phyloP scores from a whole-genome alignment of 2,113 vertebrate species.

The Cacatua alba region DNA sequence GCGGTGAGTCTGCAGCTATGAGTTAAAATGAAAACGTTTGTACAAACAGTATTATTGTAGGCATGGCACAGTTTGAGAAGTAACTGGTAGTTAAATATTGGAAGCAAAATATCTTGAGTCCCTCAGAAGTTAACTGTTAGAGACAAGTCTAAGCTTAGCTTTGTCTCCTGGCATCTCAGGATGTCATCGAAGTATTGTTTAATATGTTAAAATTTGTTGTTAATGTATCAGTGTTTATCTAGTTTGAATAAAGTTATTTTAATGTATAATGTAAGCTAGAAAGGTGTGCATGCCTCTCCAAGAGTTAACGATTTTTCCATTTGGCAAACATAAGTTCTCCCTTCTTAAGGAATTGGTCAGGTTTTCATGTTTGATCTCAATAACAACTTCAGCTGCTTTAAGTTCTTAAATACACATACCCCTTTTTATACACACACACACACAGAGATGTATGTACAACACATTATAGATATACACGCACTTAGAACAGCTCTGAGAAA shows the following conservation, averaged over 20 bases:
- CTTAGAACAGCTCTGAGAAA: neutral
- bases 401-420: neutral
- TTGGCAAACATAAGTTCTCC: neutral
- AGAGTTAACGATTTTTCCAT: neutral
- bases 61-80: neutral
- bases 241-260: no score
- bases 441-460: neutral
- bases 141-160: neutral
- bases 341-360: neutral
- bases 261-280: neutral
- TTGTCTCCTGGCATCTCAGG: neutral
- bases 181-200: neutral
- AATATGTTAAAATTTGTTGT: neutral
- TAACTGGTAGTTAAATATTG: neutral
- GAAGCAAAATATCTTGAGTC: neutral
- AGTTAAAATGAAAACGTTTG: neutral
- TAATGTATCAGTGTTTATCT: neutral
- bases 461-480: neutral
- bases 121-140: neutral
- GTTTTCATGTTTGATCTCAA: neutral
- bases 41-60: neutral
- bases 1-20: neutral
- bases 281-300: neutral
- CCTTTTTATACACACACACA: neutral
- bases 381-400: neutral